Base-by-base conservation (phyloP, 2,113 vertebrate genomes). In the Cephalopterus ornatus region DNA sequence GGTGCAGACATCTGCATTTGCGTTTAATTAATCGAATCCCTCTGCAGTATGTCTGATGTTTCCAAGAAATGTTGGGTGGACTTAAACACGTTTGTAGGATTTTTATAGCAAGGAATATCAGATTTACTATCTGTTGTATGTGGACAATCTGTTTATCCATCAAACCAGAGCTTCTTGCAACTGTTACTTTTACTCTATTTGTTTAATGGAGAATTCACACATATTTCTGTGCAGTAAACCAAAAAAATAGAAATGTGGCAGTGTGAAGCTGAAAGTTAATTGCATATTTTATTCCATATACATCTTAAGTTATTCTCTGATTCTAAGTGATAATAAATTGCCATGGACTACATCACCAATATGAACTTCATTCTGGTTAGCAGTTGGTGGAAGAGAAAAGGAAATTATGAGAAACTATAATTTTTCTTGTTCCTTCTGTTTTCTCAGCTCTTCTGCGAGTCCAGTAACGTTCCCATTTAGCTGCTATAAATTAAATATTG, bases 1-100 rank as follows among this genome's bases (percentile, higher is more conserved):
- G 91, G 80, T 95, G 68, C 76, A 95, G 91, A 93, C 22, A 97
- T 86, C 89, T 95, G 72, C 86, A 95, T 95, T 89, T 95, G 79
- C 20, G 67, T 95, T 95, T 96, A 96, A 93, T 95, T 91, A 85
- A 87, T 87, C 87, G 30, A 93, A 93, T 92, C 55, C 47, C 52
- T 89, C 65, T 78, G 23, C 80, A 74, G 42, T 78, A 50, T 19
- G 19, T 84, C 61, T 81, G 39, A 59, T 87, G 52, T 30, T 84
- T 81, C 80, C 83, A 89, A 87, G 61, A 93, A 93, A 75, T 58
- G 28, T 85, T 90, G 53, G 24, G 67, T 91, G 77, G 65, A 93
- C 80, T 93, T 91, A 75, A 92, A 52, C 33, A 81, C 30, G 35
- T 35, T 84, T 78, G 53, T 68, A 92, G 10, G 39, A 72, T 74